Evolutionary conservation across 2,113 vertebrate genomes (phyloP).

Genomic region (Synodontis membranacea): DNA sequence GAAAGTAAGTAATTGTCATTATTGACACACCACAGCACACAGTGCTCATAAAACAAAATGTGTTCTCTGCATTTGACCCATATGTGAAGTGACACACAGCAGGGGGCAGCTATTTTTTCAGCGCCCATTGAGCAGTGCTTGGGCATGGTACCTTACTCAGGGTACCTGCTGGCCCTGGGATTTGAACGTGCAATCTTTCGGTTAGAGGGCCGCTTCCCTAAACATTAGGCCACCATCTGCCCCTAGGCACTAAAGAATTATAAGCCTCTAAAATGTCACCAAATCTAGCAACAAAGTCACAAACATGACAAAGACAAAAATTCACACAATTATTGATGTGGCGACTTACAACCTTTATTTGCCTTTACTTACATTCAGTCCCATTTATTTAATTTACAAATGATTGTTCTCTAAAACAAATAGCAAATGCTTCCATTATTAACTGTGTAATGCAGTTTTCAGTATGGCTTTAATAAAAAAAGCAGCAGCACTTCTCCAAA

Average conservation of each 20-base stretch:
- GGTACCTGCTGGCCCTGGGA: no score
- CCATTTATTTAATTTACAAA: not conserved
- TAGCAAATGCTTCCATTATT: not conserved
- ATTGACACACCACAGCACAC: no score
- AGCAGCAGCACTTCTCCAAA: not conserved
- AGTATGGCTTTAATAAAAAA: slow-evolving; percentile 14
- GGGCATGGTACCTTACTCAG: no score
- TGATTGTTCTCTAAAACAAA: not conserved
- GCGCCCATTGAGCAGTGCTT: no score
- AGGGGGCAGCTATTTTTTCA: no score
- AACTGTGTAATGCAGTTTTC: not conserved
- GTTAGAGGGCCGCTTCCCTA: no score
- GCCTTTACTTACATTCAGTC: not conserved
- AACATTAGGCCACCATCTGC: no score
- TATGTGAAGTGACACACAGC: no score
- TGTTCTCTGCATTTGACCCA: no score
- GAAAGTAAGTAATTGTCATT: not conserved
- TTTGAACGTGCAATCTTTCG: no score
- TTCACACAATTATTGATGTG: not conserved
- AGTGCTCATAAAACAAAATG: no score
- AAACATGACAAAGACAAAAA: not conserved
- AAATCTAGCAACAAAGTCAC: not conserved
- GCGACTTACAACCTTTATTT: not conserved
- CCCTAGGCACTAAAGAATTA: no score
- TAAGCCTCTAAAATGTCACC: not conserved